Base-by-base conservation (phyloP, 2,888 invertebrate genomes). In the Escarpia spicata region DNA sequence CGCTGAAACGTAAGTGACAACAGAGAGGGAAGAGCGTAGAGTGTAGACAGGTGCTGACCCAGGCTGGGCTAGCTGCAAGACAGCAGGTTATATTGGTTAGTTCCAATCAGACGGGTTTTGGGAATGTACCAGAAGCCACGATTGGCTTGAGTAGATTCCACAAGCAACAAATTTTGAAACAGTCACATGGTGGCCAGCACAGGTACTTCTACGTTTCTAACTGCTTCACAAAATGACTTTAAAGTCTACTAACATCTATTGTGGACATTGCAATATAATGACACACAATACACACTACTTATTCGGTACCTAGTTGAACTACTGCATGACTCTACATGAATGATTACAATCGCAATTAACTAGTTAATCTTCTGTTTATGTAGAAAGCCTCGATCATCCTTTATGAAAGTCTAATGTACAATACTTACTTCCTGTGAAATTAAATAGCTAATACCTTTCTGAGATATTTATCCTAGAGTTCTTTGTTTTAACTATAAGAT, bases 121-220 rank as follows among this genome's bases (percentile, higher is more conserved):
- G 75, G 75, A 75, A 75, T 75, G 75, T 75, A 75, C 75, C 75
- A 26, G 26, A 75, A 75, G 75, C 75, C 26, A 26, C 19, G 75
- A 75, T 26, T 26, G 75, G 75, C 75, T 75, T 75, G 6, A 26
- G 75, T 2, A 75, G 75, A 75, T 75, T 26, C 75, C 75, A n/a
- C 26, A 75, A 75, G 75, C 75, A 26, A 75, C 75, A 75, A 75
- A 75, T 75, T 75, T 75, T 75, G 75, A 75, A 75, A 75, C 75
- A 26, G 6, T 75, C 75, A 75, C 75, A 75, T 75, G 75, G 75
- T n/a, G n/a, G 75, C 52, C 75, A 75, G n/a, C 75, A 75, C 75
- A 75, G n/a, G n/a, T n/a, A 26, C 12, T 75, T 26, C 26, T 75
- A 75, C 26, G 15, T 75, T 75, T 75, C 75, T 75, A 26, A 26